These are phyloP conservation scores for Hipposideros larvatus DNA, from an alignment of 2,797 vertebrate genomes.

Conservation along the genomic window DNA sequence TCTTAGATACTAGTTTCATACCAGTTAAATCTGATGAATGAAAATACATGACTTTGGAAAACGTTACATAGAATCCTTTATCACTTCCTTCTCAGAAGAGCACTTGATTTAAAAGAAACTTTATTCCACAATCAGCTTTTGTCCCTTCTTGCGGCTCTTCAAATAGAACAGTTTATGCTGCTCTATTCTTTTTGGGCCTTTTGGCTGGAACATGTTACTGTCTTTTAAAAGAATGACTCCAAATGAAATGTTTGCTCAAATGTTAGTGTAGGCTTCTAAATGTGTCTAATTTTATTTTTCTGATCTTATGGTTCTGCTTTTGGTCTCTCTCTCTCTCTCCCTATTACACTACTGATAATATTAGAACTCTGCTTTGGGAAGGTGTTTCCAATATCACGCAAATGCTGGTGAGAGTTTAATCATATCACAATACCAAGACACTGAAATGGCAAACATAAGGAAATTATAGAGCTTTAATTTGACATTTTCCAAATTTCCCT, in stretches of 20 bases:
- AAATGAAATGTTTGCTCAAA: slow-evolving; percentile 69
- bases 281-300: slow-evolving; percentile 19
- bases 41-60: slow-evolving; percentile 61
- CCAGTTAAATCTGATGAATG: slow-evolving; percentile 72
- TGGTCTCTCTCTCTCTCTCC: slow-evolving; percentile 51
- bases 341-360: background rate
- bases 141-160: slow-evolving; percentile 12
- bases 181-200: slow-evolving; percentile 62
- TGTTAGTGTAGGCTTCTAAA: background rate
- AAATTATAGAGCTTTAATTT: slow-evolving; percentile 84
- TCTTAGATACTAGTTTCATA: slow-evolving; percentile 69
- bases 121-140: slow-evolving; percentile 10
- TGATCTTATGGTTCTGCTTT: slow-evolving; percentile 60
- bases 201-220: slow-evolving; percentile 36
- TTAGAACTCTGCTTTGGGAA: background rate
- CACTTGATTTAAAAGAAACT: slow-evolving; percentile 41
- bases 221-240: slow-evolving; percentile 47
- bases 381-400: background rate
- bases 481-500: slow-evolving; percentile 9
- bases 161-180: slow-evolving; percentile 46
- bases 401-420: background rate
- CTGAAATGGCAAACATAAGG: slow-evolving; percentile 87
- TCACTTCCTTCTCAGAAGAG: slow-evolving; percentile 41
- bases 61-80: slow-evolving; percentile 43
- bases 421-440: background rate